Conservation (phyloP, 2,888 invertebrate species). For the Protophormia terraenovae region DNA sequence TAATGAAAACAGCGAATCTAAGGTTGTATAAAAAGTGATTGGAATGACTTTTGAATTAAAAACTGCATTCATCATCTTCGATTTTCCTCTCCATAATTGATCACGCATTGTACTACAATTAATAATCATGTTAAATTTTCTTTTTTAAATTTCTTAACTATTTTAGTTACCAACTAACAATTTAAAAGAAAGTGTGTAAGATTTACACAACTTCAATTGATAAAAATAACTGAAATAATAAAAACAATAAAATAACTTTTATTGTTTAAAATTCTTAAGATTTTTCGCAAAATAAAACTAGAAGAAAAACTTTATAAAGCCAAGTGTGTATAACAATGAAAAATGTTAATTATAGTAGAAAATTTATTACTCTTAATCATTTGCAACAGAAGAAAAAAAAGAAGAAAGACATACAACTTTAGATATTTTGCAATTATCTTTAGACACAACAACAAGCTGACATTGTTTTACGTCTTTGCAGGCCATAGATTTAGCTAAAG, state of each 20-base stretch:
- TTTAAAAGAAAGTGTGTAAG: constrained; percentile 56
- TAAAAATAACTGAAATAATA: background rate
- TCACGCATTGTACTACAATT: background rate
- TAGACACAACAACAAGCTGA: background rate
- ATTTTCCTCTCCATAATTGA: background rate
- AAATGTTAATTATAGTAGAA: constrained; percentile 59
- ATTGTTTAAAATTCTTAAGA: constrained; percentile 56
- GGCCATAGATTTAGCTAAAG: background rate
- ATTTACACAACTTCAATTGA: constrained; percentile 44
- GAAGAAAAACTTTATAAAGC: background rate
- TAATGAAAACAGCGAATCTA: too few relatives aligned
- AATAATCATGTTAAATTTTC: background rate
- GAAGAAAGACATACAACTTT: background rate
- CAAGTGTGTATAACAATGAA: constrained; percentile 37
- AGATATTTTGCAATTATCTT: constrained; percentile 47
- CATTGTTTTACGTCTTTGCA: constrained; percentile 15
- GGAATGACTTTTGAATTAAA: too few relatives aligned
- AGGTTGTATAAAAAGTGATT: too few relatives aligned
- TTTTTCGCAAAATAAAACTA: constrained; percentile 10
- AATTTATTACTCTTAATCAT: constrained; percentile 56
- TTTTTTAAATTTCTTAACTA: background rate
- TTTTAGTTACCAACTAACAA: background rate
- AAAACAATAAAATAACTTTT: constrained; percentile 37
- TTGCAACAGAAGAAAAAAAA: background rate
- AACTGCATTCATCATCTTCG: too few relatives aligned